Evolutionary conservation across 1,140 invertebrate species (phyloP), one percentile per base, ranked within the genome.

Genomic region (Drosophila sproati): DNA sequence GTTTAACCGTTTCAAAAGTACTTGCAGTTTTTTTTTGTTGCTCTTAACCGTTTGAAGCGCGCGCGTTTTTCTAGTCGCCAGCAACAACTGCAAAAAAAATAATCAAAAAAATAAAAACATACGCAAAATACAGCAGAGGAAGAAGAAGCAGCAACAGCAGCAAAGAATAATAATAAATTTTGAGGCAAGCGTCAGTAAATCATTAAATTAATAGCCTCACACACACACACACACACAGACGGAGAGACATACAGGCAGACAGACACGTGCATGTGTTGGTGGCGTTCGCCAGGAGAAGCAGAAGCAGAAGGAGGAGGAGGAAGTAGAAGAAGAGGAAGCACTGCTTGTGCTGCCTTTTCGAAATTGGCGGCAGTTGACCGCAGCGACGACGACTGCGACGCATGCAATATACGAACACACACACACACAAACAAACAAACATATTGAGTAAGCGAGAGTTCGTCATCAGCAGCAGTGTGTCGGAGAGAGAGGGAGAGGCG

Each of bases 311-410:
- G 1, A 20, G 20, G 1, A 20, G 20, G 20, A 20, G 20, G 20
- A 20, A 20, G 20, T 20, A 20, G 20, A 20, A 20, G 80, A 80
- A 83, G 81, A 39, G 64, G 29, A 34, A 68, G 56, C 41, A 32
- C 32, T 62, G 48, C 12, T 47, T 45, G 41, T 82, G 74, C 70
- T 20, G 20, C 20, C 20, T 61, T 73, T 73, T 76, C 69, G 64
- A 77, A 89, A 90, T 90, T 89, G 85, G 83, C 83, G 81, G 85
- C 85, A 90, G 78, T 85, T 89, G 85, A 90, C 85, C 86, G 75
- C 82, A 90, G 61, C 47, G 50, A 39, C 51, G 48, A 56, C 54
- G 20, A 76, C 57, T 41, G 47, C 62, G 55, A 55, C 68, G 74
- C 56, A 48, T 81, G 81, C 82, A 85, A 66, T 73, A 80, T 62